Evolutionary conservation across 2,797 vertebrate species (phyloP).

Genomic region (Poecilia wingei): DNA sequence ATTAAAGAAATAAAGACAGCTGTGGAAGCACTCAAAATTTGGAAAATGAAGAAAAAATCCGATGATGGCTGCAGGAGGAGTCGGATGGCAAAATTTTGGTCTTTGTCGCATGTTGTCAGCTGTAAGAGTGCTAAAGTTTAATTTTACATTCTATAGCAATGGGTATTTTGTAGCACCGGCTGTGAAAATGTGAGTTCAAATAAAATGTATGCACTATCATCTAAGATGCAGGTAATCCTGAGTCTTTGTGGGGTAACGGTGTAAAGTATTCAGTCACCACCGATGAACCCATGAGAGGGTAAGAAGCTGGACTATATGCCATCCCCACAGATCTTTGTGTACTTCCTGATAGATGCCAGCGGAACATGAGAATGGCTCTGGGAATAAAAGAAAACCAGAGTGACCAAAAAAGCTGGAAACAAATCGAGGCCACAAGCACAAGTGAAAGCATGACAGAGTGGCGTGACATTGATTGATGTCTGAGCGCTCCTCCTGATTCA

Average conservation of each 20-base stretch:
- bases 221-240: background rate
- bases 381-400: constrained; percentile 35
- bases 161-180: background rate
- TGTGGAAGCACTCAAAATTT: background rate
- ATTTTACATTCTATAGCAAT: background rate
- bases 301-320: background rate
- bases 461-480: constrained; percentile 93
- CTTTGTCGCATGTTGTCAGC: background rate
- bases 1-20: background rate
- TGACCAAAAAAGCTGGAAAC: constrained; percentile 32
- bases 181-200: background rate
- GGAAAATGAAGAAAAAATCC: background rate
- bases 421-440: constrained; percentile 22
- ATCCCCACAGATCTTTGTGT: background rate
- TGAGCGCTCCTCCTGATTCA: constrained; percentile 92
- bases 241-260: background rate
- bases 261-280: background rate
- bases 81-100: background rate
- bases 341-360: constrained; percentile 40
- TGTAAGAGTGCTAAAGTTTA: too few relatives aligned
- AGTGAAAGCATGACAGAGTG: constrained; percentile 76
- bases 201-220: background rate
- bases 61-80: background rate
- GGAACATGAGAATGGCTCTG: constrained; percentile 41
- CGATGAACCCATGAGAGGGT: background rate